Base-by-base conservation (phyloP, 2,888 invertebrate genomes). In the Cepaea hortensis region DNA sequence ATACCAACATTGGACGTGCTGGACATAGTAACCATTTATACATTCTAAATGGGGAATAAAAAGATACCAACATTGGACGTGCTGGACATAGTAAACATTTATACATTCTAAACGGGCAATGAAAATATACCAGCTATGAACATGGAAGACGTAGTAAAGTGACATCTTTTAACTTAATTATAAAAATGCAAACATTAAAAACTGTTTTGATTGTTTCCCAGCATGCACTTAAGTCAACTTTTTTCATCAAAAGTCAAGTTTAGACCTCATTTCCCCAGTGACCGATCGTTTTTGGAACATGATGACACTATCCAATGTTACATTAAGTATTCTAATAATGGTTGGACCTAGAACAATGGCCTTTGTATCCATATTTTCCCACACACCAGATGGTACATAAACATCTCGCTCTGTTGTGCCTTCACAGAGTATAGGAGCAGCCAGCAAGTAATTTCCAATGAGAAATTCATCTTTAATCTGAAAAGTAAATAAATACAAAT, bases 281-380 rank as follows among this genome's bases (percentile, higher is more conserved):
- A 62, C 70, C 2, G 18, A 15, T 81, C 46, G 23, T 18, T 18
- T 65, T 11, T 65, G 48, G 72, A 81, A 81, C 15, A 70, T n/a
- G 9, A 70, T 9, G 70, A 70, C n/a, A 23, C n/a, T 48, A 5
- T 81, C 50, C 18, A 81, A 6, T 70, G 81, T n/a, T 55, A 81
- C n/a, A 62, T 23, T 35, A 46, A 35, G 15, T 15, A 35, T 70
- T 11, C n/a, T 7, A 20, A 70, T 18, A 61, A n/a, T 55, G n/a
- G 18, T 13, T 3, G 72, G 50, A 81, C 81, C 72, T 50, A 75
- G 1, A 90, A 90, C 84, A 6, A 86, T 89, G 4, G 88, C 87
- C 46, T 90, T 89, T 18, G 86, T 70, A 35, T 88, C 89, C 93
- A 98, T 98, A 61, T 72, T 13, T 92, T 96, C 97, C 98, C 98